Conservation (phyloP, 1,140 invertebrate species). For the Brachionus rotundiformis region DNA sequence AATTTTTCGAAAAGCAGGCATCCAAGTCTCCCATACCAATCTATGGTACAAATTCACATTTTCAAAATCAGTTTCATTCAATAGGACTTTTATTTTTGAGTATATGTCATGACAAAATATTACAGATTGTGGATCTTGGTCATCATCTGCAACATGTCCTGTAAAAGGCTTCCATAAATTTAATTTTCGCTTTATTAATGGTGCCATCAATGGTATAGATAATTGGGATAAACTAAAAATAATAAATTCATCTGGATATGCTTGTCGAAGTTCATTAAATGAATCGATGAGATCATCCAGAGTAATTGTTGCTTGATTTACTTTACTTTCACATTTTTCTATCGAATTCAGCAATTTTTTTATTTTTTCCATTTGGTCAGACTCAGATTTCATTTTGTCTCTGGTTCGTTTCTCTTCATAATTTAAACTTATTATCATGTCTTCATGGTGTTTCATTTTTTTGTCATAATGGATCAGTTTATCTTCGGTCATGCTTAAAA, state of each 20-base stretch:
- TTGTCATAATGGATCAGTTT: conserved; percentile 87
- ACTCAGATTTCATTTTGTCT: conserved; percentile 74
- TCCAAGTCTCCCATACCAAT: conserved; percentile 84
- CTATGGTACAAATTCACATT: conserved; percentile 74
- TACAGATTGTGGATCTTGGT: conserved; percentile 52
- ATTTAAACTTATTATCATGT: conserved; percentile 76
- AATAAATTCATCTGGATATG: conserved; percentile 40
- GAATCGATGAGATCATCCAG: conserved; percentile 14
- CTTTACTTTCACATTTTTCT: conserved; percentile 64
- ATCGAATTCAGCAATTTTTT: conserved; percentile 73
- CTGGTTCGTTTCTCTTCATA: conserved; percentile 76
- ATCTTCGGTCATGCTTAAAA: conserved; percentile 89
- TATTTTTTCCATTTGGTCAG: conserved; percentile 73
- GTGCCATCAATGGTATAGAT: conserved; percentile 1
- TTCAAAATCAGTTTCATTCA: conserved; percentile 53
- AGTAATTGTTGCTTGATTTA: not conserved
- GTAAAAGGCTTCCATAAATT: not conserved
- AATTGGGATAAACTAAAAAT: conserved; percentile 24
- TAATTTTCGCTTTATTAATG: not conserved
- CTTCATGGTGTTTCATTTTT: conserved; percentile 72
- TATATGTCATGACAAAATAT: not conserved
- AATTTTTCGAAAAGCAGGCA: conserved; percentile 75
- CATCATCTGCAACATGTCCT: not conserved
- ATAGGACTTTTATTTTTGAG: not conserved
- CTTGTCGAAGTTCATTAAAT: not conserved